Evolutionary conservation across 2,797 vertebrate species (phyloP), one percentile per base, ranked within the genome.

Genomic region (Pogonophryne albipinna): DNA sequence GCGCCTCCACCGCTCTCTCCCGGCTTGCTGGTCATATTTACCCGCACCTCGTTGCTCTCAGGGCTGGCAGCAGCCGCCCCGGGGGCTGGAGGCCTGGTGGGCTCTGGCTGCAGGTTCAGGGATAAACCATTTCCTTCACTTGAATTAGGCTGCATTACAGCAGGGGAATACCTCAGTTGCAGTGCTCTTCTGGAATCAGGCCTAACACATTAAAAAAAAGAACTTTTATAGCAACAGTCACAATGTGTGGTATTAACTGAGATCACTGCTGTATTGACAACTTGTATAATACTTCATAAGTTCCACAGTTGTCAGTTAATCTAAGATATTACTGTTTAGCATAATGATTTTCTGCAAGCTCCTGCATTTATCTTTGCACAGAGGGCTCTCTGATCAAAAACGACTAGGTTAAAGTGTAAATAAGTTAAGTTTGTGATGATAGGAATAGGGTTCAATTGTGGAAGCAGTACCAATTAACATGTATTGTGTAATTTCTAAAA

Each of bases 121-220:
- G 91, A 92, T 58, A 94, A 82, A 88, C 89, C 82, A 52, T 91
- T 93, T 65, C 91, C 95, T 83, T 92, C 94, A 76, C 82, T 84
- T 62, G 90, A 90, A 23, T 78, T 91, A 68, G 96, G 86, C 91
- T 97, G 97, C 97, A 99, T 98, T 34, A 91, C 92, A 92, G 92
- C 78, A 71, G 91, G 79, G 80, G 91, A 87, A 85, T 81, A 90
- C 89, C 85, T 91, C 86, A 77, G 83, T 87, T 91, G 95, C 76
- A 91, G 80, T 90, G 83, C 78, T 88, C 87, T 89, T 89, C 93
- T 95, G 85, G 87, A 85, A 87, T 93, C 89, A 89, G 83, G 93
- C 88, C 95, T 95, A 92, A 92, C 4, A 80, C 20, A 82, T 2
- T 47, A 70, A 41, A 84, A 2, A 2, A 73, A 6, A 11, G 68